phyloP scores from a whole-genome alignment of 2,797 vertebrate species.

The Carduelis carduelis region DNA sequence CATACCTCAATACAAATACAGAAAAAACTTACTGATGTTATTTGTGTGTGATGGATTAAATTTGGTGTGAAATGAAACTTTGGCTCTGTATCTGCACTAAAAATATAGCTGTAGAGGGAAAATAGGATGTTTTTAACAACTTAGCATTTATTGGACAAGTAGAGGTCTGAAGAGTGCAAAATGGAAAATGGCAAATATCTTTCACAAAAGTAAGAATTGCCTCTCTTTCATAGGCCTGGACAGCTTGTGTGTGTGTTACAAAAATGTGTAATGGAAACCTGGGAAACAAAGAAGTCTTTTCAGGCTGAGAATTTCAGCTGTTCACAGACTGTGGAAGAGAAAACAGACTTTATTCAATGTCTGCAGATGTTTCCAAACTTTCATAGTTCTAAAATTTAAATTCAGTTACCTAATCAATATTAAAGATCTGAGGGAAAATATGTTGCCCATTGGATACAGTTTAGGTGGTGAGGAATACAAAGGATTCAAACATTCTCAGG shows the following conservation, averaged over 20 bases:
- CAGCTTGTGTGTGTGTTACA: conserved; percentile 46
- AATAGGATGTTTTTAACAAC: conserved; percentile 19
- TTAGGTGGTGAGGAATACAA: conserved; percentile 36
- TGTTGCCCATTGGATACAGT: conserved; percentile 11
- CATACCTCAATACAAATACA: background rate
- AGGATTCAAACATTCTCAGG: conserved; percentile 23
- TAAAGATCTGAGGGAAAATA: conserved; percentile 40
- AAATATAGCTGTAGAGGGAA: conserved; percentile 12
- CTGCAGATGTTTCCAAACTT: conserved; percentile 58
- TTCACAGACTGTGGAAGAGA: conserved; percentile 41
- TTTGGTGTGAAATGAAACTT: conserved; percentile 30
- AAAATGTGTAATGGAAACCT: conserved; percentile 65
- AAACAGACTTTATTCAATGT: conserved; percentile 52
- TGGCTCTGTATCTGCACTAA: conserved; percentile 2
- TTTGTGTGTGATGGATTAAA: conserved; percentile 12
- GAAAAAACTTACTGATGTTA: conserved; percentile 2
- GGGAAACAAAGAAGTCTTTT: conserved; percentile 61
- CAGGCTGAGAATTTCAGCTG: conserved; percentile 55
- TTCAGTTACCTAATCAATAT: conserved; percentile 60
- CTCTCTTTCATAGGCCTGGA: conserved; percentile 16
- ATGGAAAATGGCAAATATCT: conserved; percentile 53
- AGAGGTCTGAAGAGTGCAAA: conserved; percentile 2
- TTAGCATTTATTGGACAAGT: conserved; percentile 17
- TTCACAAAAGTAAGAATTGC: conserved; percentile 40
- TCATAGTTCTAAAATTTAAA: conserved; percentile 44